These are phyloP conservation scores for Manis pentadactyla DNA, from an alignment of 2,797 vertebrate species.

Conservation along the genomic window DNA sequence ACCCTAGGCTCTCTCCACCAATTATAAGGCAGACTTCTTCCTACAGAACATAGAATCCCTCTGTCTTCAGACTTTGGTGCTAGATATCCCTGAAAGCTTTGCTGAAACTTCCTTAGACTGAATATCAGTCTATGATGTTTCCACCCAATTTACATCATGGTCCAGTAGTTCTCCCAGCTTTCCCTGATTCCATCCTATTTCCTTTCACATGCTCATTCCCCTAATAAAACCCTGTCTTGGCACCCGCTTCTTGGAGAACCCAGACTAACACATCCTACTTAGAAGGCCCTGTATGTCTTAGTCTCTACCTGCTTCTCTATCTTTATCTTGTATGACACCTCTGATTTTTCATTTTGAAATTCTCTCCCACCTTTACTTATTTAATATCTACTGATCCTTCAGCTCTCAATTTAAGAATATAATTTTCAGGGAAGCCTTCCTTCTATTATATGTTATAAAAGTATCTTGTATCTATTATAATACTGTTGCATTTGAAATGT, in stretches of 20 bases:
- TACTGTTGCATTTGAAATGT: not conserved
- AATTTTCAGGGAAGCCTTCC: not conserved
- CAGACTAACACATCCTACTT: not conserved
- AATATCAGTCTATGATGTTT: not conserved
- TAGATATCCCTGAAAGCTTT: not conserved
- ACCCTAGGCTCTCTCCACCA: not conserved
- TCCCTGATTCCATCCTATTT: not conserved
- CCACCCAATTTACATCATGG: not conserved
- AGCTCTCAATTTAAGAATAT: not conserved
- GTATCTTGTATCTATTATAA: not conserved
- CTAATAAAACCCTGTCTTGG: not conserved
- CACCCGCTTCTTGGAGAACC: not conserved
- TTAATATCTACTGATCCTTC: not conserved
- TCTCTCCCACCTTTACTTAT: not conserved
- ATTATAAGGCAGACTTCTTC: not conserved
- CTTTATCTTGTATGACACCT: not conserved
- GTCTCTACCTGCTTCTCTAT: not conserved
- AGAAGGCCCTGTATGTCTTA: not conserved
- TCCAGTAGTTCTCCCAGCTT: not conserved
- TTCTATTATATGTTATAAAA: not conserved
- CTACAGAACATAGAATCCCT: not conserved
- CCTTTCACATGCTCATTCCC: not conserved
- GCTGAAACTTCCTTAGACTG: not conserved
- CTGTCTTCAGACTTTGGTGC: not conserved
- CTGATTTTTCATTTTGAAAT: constrained; percentile 6